These are phyloP conservation scores for Neolamprologus fasciatus DNA, from an alignment of 2,113 vertebrate genomes.

Conservation along the genomic window DNA sequence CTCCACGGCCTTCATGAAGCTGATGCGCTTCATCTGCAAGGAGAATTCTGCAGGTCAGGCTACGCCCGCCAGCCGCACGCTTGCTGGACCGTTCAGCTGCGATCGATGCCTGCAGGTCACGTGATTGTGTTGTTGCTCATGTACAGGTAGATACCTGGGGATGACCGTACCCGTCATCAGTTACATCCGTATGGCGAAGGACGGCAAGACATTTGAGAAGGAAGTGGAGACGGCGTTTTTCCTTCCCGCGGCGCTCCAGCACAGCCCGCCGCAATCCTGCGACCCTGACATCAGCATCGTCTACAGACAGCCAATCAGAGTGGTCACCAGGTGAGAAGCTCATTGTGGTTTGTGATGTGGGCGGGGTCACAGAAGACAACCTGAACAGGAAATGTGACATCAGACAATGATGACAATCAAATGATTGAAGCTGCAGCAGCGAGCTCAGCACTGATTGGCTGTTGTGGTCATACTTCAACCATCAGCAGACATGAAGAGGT, in stretches of 20 bases:
- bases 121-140: not conserved
- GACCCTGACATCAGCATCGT: constrained; percentile 74
- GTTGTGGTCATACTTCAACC: not conserved
- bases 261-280: constrained; percentile 53
- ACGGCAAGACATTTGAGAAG: constrained; percentile 58
- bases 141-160: constrained; percentile 73
- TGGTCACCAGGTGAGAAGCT: constrained; percentile 71
- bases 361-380: not conserved
- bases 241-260: constrained; percentile 73
- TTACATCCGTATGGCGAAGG: constrained; percentile 67
- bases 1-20: constrained; percentile 83
- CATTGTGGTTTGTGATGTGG: not conserved
- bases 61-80: not conserved
- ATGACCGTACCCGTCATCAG: constrained; percentile 80
- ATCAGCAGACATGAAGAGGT: not conserved
- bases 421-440: not conserved
- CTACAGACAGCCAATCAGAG: constrained; percentile 65
- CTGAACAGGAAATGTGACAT: not conserved
- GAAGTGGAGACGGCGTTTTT: constrained; percentile 75
- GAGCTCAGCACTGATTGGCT: not conserved
- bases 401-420: not conserved
- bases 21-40: constrained; percentile 87
- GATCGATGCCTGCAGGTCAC: not conserved
- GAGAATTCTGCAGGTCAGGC: constrained; percentile 79
- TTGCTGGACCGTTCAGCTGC: not conserved